Conservation (phyloP, 2,888 invertebrate species). For the Cataglyphis altisquamis region DNA sequence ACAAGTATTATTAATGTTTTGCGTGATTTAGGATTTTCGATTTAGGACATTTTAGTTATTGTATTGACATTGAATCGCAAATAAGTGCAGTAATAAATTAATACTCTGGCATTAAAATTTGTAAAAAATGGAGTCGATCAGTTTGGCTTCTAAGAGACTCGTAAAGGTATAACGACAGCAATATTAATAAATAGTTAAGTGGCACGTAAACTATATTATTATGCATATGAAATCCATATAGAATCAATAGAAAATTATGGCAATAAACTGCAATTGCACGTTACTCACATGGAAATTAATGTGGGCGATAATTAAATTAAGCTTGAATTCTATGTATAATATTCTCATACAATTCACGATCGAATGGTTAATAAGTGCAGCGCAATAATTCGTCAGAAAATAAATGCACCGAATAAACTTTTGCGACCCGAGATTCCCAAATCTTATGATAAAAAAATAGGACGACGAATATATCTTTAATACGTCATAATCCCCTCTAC, state of each 20-base stretch:
- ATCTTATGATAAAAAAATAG: not conserved
- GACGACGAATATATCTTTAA: not conserved
- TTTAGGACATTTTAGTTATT: not conserved
- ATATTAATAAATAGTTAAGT: constrained; percentile 9
- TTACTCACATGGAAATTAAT: constrained; percentile 13
- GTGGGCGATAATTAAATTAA: constrained; percentile 16
- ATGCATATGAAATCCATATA: not conserved
- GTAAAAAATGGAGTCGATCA: not conserved
- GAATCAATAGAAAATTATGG: constrained; percentile 28
- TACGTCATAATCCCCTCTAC: not conserved
- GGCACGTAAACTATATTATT: not conserved
- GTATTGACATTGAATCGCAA: not conserved
- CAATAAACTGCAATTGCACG: constrained; percentile 9
- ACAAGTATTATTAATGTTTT: not conserved
- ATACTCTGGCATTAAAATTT: not conserved
- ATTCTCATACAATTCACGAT: not conserved
- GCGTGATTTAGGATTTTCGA: not conserved
- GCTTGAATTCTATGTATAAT: not conserved
- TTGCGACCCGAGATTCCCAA: not conserved
- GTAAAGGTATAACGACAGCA: not conserved
- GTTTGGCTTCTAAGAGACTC: not conserved
- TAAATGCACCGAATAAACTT: not conserved
- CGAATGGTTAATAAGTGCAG: not conserved
- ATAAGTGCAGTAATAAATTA: not conserved
- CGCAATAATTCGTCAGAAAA: not conserved